Conservation (phyloP, 1,140 invertebrate genomes). For the Eubasilissa regina region DNA sequence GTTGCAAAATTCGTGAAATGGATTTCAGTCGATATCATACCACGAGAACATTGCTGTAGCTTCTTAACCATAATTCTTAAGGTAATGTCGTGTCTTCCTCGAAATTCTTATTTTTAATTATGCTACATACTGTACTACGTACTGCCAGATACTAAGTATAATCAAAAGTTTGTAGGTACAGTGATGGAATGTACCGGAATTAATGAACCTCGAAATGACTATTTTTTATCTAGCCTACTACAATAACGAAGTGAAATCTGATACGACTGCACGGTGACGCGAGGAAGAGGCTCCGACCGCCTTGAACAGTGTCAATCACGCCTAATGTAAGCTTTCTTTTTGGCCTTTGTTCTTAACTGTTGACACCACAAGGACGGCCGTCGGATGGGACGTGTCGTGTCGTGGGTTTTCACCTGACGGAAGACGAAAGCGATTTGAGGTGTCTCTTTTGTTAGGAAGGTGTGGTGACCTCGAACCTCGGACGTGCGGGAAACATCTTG, state of each 20-base stretch:
- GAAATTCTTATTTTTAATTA: too few species aligned
- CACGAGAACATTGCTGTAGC: too few species aligned
- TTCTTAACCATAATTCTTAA: too few species aligned
- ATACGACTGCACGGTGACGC: slow-evolving; percentile 16
- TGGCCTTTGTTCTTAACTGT: slow-evolving; percentile 41
- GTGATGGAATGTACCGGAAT: slow-evolving; percentile 3
- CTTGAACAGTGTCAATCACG: slow-evolving; percentile 47
- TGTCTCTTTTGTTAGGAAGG: neutral
- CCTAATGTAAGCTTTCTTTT: slow-evolving; percentile 46
- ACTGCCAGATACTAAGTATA: neutral
- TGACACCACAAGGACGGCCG: slow-evolving; percentile 45
- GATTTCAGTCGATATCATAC: too few species aligned
- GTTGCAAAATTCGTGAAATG: too few species aligned
- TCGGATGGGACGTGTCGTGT: slow-evolving; percentile 11
- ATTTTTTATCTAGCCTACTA: slow-evolving; percentile 39
- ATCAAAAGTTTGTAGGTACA: too few species aligned
- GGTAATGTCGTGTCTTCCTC: too few species aligned
- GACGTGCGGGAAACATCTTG: slow-evolving; percentile 29
- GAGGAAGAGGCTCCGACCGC: slow-evolving; percentile 25
- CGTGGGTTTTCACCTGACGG: slow-evolving; percentile 32
- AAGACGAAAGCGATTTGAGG: slow-evolving; percentile 34
- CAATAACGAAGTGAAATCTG: slow-evolving; percentile 42
- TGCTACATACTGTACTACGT: neutral
- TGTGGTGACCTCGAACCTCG: slow-evolving; percentile 13
- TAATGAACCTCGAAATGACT: slow-evolving; percentile 9